A percentile compares a stretch with the other conserved stretches of the same genome.
Evolutionary conservation across 2,888 invertebrate genomes (phyloP).

Genomic region (Muschampia plurimacula): DNA sequence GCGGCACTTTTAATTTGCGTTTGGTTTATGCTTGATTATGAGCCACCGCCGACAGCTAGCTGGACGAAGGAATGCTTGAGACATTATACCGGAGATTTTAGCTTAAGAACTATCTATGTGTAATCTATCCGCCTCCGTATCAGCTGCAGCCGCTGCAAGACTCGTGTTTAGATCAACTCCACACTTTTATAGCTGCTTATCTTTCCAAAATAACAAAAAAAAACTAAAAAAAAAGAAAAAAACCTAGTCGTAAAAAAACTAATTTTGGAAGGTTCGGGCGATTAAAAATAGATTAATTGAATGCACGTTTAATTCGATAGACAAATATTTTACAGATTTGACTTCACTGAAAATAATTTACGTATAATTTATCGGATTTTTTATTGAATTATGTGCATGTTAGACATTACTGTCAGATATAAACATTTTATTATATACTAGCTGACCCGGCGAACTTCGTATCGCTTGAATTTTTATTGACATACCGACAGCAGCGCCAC

Average conservation of each 20-base stretch:
- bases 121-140: background rate
- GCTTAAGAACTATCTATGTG: conserved; percentile 5
- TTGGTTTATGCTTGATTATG: conserved; percentile 62
- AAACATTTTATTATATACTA: background rate
- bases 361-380: background rate
- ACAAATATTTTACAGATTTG: conserved; percentile 9
- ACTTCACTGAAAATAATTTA: background rate
- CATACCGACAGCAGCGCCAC: too few relatives aligned
- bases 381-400: background rate
- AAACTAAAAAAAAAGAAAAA: background rate
- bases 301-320: conserved; percentile 25
- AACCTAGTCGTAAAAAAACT: conserved; percentile 15
- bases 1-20: conserved; percentile 71
- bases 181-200: background rate
- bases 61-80: background rate
- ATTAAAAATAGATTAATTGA: background rate
- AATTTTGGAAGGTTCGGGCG: conserved; percentile 3
- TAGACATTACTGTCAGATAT: background rate
- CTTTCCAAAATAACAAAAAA: conserved; percentile 7
- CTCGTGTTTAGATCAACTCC: background rate
- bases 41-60: conserved; percentile 50
- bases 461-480: too few relatives aligned
- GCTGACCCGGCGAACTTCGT: too few relatives aligned
- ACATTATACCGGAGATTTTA: conserved; percentile 24
- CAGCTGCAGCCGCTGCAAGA: background rate